Conservation (phyloP, 2,797 vertebrate genomes). For the Tolypeutes matacus region DNA sequence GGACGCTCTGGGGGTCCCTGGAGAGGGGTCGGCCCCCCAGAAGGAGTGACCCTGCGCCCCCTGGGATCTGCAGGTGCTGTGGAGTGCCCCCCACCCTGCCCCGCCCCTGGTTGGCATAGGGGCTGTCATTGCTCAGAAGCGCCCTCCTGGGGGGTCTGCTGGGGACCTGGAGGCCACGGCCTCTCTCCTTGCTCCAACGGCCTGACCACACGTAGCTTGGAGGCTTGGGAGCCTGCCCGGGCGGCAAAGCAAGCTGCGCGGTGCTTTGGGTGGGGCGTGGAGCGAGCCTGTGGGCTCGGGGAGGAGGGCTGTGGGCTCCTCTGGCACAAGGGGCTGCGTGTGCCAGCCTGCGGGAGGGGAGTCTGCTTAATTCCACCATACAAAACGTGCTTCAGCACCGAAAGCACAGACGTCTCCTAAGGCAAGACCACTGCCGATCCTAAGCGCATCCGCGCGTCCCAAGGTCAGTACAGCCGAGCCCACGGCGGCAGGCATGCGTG, state of each 20-base stretch:
- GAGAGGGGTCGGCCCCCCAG: background rate
- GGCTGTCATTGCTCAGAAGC: background rate
- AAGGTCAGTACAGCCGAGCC: too few species aligned
- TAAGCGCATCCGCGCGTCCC: too few species aligned
- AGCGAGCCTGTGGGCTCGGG: background rate
- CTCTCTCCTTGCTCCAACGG: background rate
- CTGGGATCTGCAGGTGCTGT: accelerated
- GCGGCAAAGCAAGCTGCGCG: too few species aligned
- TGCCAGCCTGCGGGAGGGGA: too few species aligned
- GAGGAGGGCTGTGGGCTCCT: background rate
- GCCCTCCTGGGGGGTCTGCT: background rate
- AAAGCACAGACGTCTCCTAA: too few species aligned
- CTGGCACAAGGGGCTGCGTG: background rate
- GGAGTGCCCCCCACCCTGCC: background rate
- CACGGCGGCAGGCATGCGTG: too few species aligned
- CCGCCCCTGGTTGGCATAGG: background rate
- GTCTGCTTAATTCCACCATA: too few species aligned
- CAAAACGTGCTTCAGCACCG: too few species aligned
- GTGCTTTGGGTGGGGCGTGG: background rate
- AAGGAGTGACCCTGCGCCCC: too few species aligned
- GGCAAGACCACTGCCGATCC: too few species aligned
- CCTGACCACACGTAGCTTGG: background rate
- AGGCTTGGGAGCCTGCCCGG: too few species aligned
- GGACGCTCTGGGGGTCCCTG: background rate
- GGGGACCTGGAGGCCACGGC: background rate